These are phyloP conservation scores for Ormyrus nitidulus DNA, from an alignment of 2,888 invertebrate genomes.

Conservation along the genomic window DNA sequence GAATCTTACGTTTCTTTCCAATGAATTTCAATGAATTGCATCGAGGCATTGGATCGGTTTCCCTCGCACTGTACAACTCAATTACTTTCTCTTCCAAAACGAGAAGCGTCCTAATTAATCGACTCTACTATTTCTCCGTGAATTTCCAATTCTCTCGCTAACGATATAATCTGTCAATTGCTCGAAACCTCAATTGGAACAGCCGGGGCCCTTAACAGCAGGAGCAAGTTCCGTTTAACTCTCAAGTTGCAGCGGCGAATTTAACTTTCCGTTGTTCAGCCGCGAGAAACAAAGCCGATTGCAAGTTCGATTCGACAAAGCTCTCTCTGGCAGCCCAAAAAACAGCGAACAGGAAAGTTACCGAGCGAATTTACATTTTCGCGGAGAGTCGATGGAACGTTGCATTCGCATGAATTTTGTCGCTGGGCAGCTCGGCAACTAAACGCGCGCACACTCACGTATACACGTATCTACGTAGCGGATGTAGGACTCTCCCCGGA, in stretches of 20 bases:
- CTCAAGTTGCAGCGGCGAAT: background rate
- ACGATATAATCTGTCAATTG: constrained; percentile 34
- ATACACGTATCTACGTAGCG: background rate
- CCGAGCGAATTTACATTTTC: background rate
- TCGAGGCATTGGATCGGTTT: too few species aligned
- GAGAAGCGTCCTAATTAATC: background rate
- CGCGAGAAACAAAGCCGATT: constrained; percentile 14
- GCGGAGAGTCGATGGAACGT: background rate
- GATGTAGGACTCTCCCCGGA: background rate
- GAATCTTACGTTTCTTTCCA: too few species aligned
- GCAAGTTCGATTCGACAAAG: constrained; percentile 8
- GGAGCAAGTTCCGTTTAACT: constrained; percentile 8
- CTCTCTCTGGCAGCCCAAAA: background rate
- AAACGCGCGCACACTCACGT: background rate
- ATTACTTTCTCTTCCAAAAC: too few species aligned
- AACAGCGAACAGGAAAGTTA: background rate
- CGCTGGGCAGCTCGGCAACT: constrained; percentile 1
- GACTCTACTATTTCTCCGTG: background rate
- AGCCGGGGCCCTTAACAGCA: background rate
- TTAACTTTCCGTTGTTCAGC: constrained; percentile 10
- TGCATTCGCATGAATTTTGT: background rate
- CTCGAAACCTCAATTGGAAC: constrained; percentile 36
- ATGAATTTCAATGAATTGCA: too few species aligned
- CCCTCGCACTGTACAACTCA: too few species aligned
- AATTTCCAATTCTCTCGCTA: constrained; percentile 26